Evolutionary conservation across 2,888 invertebrate genomes (phyloP), one percentile per base, ranked within the genome.

Genomic region (Megamerina dolium): DNA sequence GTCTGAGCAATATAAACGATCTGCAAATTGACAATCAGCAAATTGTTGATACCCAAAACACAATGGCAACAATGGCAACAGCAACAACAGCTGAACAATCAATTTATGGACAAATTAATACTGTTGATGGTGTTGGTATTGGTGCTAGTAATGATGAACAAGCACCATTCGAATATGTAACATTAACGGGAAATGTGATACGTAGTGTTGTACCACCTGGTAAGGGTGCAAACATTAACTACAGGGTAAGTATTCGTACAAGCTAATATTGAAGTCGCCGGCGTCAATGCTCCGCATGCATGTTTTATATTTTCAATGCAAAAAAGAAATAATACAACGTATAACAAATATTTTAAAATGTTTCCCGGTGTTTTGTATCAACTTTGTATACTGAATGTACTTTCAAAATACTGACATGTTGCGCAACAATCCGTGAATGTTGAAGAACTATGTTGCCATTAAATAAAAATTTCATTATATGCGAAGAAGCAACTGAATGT

Each of bases 151-250:
- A 45, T 41, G 35, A 38, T 16, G 19, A n/a, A 23, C 37, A 10
- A 17, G 17, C 37, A 30, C 63, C 65, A 21, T 71, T 72, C 45
- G 64, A 66, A 50, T 72, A 71, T 52, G 66, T 70, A 40, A 72
- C 72, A 42, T 53, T 69, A 37, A 64, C 69, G 46, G 72, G 72
- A 50, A 70, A 67, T 51, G 66, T 72, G 47, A 72, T 72, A 50
- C 64, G 67, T 53, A 72, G 72, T 52, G 72, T 72, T 49, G 62
- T 66, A 53, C 65, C 72, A 46, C 70, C 72, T 48, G 72, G 72
- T 59, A 72, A 71, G 63, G 70, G 72, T 39, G 57, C 58, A 17
- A 58, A 57, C 48, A 47, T 58, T 51, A 64, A 52, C 51, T 68
- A 70, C 47, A 64, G 63, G 67, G 70, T 70, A 64, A 59, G 64